Conservation (phyloP, 2,888 invertebrate genomes). For the Phortica magna region DNA sequence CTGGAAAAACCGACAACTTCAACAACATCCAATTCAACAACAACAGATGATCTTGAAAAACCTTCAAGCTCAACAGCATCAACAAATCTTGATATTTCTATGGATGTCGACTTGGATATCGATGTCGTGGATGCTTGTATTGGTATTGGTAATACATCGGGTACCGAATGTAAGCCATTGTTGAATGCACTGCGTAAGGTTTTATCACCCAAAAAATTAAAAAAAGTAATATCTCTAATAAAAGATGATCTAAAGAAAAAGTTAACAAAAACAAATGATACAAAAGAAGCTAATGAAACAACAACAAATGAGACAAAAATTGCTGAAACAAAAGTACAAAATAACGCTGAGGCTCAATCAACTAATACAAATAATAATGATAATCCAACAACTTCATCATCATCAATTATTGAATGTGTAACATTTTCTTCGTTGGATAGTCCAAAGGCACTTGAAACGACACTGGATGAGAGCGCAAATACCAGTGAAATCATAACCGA, state of each 20-base stretch:
- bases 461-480: no score
- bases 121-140: no score
- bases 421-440: neutral
- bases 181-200: slow-evolving; percentile 10
- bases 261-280: neutral
- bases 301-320: neutral
- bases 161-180: no score
- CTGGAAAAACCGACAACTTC: no score
- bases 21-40: no score
- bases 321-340: neutral
- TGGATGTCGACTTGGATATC: no score
- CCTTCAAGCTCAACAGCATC: no score
- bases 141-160: no score
- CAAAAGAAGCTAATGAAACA: neutral
- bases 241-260: neutral
- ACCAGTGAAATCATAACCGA: neutral
- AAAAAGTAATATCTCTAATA: neutral
- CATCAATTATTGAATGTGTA: neutral
- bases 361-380: no score
- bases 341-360: no score
- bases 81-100: no score
- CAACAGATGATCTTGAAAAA: no score
- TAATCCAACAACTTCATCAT: neutral
- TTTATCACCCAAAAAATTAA: slow-evolving; percentile 11
- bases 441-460: neutral